Conservation (phyloP, 2,113 vertebrate genomes). For the Mirounga angustirostris region DNA sequence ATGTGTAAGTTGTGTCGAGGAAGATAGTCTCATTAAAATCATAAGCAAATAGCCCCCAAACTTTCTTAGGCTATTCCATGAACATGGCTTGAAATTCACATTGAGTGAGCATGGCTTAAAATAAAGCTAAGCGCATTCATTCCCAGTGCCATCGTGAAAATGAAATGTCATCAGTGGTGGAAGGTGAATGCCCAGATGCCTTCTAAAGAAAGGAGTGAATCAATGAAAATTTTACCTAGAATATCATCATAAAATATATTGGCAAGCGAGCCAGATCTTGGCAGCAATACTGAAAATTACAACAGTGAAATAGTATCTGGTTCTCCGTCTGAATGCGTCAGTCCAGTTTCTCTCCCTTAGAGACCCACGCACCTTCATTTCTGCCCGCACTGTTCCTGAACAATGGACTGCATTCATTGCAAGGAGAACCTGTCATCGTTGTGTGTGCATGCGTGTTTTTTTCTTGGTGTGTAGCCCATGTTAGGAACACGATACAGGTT, state of each 20-base stretch:
- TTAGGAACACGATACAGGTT: slow-evolving; percentile 66
- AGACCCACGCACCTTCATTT: neutral
- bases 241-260: slow-evolving; percentile 25
- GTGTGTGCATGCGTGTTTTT: slow-evolving; percentile 66
- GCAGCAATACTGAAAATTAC: slow-evolving; percentile 4
- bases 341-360: neutral
- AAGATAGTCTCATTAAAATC: slow-evolving; percentile 38
- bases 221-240: neutral
- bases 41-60: slow-evolving; percentile 11
- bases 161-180: neutral
- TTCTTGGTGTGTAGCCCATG: slow-evolving; percentile 59
- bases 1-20: slow-evolving; percentile 25
- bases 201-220: slow-evolving; percentile 21
- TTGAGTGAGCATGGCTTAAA: slow-evolving; percentile 26
- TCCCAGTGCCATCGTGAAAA: neutral
- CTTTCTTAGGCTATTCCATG: neutral
- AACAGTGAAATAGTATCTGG: slow-evolving; percentile 31
- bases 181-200: neutral
- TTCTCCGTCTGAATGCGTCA: neutral
- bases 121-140: neutral
- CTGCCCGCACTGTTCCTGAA: neutral
- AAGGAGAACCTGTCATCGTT: slow-evolving; percentile 35
- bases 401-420: neutral
- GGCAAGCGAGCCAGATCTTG: slow-evolving; percentile 34
- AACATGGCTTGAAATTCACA: slow-evolving; percentile 43